Base-by-base conservation (phyloP, 2,797 vertebrate genomes). In the Gambelia wislizenii region DNA sequence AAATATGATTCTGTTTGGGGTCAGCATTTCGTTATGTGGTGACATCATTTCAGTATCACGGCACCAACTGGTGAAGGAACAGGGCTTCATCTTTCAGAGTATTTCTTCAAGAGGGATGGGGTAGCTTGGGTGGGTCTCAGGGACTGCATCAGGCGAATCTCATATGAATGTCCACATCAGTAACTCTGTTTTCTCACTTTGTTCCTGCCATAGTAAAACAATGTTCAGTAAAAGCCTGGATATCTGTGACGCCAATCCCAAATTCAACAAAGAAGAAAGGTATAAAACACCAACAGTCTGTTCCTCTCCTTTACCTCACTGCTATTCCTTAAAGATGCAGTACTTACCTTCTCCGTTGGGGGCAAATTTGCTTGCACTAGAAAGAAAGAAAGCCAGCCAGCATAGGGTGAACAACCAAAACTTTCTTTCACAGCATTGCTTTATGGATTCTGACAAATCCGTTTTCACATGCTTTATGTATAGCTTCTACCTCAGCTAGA, bases 181-280 rank as follows among this genome's bases (percentile, higher is more conserved):
- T 98, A 97, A 98, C 96, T 97, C 93, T 97, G 94, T 98, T 96
- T 97, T 98, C 98, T 98, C 96, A 95, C 98, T 98, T 97, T 98
- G 97, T 98, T 97, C 97, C 98, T 96, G 97, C 97, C 98, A 94
- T 98, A 99, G 98, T 99, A 98, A 98, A 98, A 98, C 98, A 97
- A 97, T 98, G 97, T 98, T 98, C 98, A 99, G 98, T 99, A 98
- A 99, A 98, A 99, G 98, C 98, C 98, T 99, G 98, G 98, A 99
- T 97, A 99, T 98, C 98, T 98, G 98, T 96, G 98, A 98, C 85
- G 98, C 97, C 98, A 97, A 98, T 97, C 97, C 97, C 98, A 98
- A 98, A 98, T 96, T 98, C 98, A 98, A 97, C 98, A 98, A 97
- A 98, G 98, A 98, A 96, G 98, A 99, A 98, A 99, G 98, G 98